Base-by-base conservation (phyloP, 1,140 invertebrate species). In the Panagrolaimus sp. region DNA sequence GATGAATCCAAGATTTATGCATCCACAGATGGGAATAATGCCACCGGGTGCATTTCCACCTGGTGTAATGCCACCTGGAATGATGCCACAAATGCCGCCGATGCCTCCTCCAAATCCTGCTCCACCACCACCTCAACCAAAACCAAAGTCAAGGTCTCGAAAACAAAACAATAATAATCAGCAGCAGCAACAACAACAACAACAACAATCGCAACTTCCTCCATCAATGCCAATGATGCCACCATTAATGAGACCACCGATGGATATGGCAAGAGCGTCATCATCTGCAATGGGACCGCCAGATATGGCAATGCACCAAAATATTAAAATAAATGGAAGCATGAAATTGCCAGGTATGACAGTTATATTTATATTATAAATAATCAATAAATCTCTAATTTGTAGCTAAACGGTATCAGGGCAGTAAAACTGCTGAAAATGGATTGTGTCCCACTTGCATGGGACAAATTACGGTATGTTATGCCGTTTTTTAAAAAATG, bases 101-200 rank as follows among this genome's bases (percentile, higher is more conserved):
- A 20, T 25, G 13, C 20, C 51, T 0, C 51, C n/a, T 23, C 20
- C 51, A 1, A 20, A 57, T 25, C 20, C 51, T 23, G 14, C 20
- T 20, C 20, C 51, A 1, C 51, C 20, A 57, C 20, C 51, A 25
- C 51, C 51, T 2, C 51, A 53, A 53, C 9, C 51, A 9, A 20
- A 57, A 57, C 20, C 51, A 0, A 20, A 57, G 20, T 1, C 31
- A 38, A 38, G 31, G 31, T 38, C 31, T 38, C 31, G 31, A 38
- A 38, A 38, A 38, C 31, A 38, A 7, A 38, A 38, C 7, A 38
- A 38, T 27, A 57, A 57, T 27, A 57, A 23, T 20, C 51, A 57
- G 20, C 51, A 57, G 20, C 51, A 57, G 27, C 51, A 53, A n/a
- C 51, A 57, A 57, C 51, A 57, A 57, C 51, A 57, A 16, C 20